Percentiles rank a stretch among this genome's conserved stretches.
phyloP scores from a whole-genome alignment of 2,113 vertebrate species.

The Gnathonemus echidnorhynchus region DNA sequence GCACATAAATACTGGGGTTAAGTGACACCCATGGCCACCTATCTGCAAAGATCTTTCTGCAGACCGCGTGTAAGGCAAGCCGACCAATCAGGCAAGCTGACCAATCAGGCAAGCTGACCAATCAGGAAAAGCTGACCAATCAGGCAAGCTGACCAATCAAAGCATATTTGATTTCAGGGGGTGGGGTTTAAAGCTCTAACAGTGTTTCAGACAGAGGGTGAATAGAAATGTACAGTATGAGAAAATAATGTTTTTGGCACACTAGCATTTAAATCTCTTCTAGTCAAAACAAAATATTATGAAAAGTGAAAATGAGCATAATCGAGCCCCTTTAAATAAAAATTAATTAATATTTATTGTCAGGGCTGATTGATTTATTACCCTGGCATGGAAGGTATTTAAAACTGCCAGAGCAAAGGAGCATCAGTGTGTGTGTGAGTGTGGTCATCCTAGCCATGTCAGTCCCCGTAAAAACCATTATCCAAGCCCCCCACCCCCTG shows the following conservation, averaged over 20 bases:
- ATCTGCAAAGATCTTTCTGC: neutral
- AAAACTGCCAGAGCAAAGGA: neutral
- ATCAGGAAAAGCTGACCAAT: neutral
- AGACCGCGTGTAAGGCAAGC: neutral
- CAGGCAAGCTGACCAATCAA: neutral
- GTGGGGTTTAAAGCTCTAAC: neutral
- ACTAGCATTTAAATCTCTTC: neutral
- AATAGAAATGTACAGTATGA: neutral
- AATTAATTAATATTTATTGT: neutral
- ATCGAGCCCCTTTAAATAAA: neutral
- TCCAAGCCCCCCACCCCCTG: neutral
- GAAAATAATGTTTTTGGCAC: neutral
- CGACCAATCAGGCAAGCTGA: no score
- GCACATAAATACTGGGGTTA: no score
- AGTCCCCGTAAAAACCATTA: neutral
- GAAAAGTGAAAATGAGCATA: neutral
- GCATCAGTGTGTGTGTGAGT: neutral
- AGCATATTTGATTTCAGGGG: neutral
- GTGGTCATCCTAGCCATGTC: neutral
- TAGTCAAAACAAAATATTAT: neutral
- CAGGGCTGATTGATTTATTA: neutral
- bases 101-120: neutral
- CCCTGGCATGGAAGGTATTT: neutral
- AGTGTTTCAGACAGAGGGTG: neutral
- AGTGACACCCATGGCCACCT: neutral